Evolutionary conservation across 2,113 vertebrate species (phyloP).

Genomic region (Tupaia chinensis): DNA sequence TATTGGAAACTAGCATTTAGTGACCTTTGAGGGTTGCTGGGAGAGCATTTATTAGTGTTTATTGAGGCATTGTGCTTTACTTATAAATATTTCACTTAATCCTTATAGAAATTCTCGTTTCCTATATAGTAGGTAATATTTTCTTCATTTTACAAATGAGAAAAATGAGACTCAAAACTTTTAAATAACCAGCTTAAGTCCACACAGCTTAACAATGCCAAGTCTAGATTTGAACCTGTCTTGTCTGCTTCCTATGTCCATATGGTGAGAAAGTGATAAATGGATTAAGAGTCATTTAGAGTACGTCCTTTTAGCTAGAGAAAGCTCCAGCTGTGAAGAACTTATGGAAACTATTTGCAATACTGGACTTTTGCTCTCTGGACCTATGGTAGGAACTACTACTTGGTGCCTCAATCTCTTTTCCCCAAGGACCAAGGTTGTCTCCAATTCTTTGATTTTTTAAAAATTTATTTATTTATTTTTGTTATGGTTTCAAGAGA

Average conservation of each 20-base stretch:
- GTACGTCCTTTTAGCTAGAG: background rate
- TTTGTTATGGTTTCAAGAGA: slow-evolving; percentile 59
- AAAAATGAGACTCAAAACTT: background rate
- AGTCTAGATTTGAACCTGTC: slow-evolving; percentile 17
- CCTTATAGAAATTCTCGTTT: background rate
- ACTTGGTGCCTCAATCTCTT: background rate
- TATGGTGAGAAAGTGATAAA: slow-evolving; percentile 15
- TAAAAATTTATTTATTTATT: no score
- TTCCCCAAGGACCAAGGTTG: background rate
- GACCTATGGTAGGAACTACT: background rate
- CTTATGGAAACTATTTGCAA: slow-evolving; percentile 27
- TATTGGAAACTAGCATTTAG: background rate
- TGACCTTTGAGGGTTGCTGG: background rate
- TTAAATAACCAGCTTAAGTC: slow-evolving; percentile 5
- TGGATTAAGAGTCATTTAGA: background rate
- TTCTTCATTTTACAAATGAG: slow-evolving; percentile 21
- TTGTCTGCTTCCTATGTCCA: background rate
- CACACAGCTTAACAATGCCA: background rate
- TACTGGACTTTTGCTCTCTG: slow-evolving; percentile 3
- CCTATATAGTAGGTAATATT: background rate
- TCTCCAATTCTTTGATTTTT: slow-evolving; percentile 58
- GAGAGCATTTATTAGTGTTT: background rate
- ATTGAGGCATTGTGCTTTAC: background rate
- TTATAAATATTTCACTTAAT: slow-evolving; percentile 3
- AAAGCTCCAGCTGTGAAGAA: slow-evolving; percentile 7